These are phyloP conservation scores for Nibea albiflora DNA, from an alignment of 2,113 vertebrate genomes.

Conservation along the genomic window DNA sequence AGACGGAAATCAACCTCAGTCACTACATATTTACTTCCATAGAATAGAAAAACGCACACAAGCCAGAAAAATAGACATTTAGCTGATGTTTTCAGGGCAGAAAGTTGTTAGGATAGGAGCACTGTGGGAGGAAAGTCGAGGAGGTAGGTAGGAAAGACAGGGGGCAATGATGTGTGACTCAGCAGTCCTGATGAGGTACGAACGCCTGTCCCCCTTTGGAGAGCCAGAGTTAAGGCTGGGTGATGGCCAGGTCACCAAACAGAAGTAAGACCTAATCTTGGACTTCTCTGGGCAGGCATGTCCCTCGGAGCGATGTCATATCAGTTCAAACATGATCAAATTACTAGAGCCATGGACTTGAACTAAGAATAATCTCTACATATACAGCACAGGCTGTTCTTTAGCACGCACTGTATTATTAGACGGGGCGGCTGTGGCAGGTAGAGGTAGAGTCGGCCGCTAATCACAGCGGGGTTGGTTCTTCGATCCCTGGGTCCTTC, in stretches of 20 bases:
- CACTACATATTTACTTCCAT: neutral
- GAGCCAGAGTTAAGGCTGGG: conserved; percentile 36
- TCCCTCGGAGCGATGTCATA: conserved; percentile 32
- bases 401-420: conserved; percentile 7
- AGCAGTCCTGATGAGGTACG: conserved; percentile 31
- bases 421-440: conserved; percentile 6
- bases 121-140: conserved; percentile 5
- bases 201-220: conserved; percentile 17
- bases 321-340: conserved; percentile 43
- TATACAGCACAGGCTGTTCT: neutral
- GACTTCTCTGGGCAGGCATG: conserved; percentile 38
- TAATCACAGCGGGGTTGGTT: neutral
- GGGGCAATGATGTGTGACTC: conserved; percentile 28
- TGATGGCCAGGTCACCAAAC: conserved; percentile 40
- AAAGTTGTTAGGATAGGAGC: neutral
- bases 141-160: conserved; percentile 1
- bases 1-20: conserved; percentile 16
- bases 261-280: conserved; percentile 44
- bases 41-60: neutral
- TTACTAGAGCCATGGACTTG: neutral
- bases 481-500: neutral
- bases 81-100: neutral
- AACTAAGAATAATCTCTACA: conserved; percentile 20
- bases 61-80: too few relatives aligned
- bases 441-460: neutral